Evolutionary conservation across 2,888 invertebrate species (phyloP).

Genomic region (Harpalus rufipes): DNA sequence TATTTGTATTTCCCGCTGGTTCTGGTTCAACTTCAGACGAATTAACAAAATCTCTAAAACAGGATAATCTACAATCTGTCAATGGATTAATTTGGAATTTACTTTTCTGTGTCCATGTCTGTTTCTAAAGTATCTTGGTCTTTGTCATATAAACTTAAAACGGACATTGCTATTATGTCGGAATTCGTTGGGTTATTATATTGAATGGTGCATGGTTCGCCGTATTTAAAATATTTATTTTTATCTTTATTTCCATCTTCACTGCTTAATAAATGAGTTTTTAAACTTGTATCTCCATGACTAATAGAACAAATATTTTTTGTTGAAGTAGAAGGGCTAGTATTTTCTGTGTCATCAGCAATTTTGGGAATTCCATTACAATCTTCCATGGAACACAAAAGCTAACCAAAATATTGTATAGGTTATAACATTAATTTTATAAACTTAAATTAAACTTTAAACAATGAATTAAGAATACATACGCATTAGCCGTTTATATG

Average conservation of each 20-base stretch:
- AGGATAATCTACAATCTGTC: no score
- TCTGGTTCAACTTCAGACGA: slow-evolving; percentile 57
- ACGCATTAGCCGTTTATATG: slow-evolving; percentile 1
- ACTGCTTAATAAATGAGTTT: slow-evolving; percentile 12
- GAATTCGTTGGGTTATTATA: slow-evolving; percentile 69
- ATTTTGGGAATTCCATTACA: slow-evolving; percentile 40
- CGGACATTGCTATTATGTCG: slow-evolving; percentile 79
- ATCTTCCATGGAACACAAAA: slow-evolving; percentile 47
- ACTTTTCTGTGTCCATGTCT: slow-evolving; percentile 82
- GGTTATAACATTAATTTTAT: slow-evolving; percentile 10
- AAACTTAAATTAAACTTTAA: not conserved
- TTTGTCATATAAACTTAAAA: slow-evolving; percentile 80
- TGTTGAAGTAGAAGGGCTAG: slow-evolving; percentile 51
- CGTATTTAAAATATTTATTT: slow-evolving; percentile 47
- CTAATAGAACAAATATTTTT: slow-evolving; percentile 40
- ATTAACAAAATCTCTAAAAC: slow-evolving; percentile 55
- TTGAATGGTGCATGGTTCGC: slow-evolving; percentile 57
- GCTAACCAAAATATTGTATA: not conserved
- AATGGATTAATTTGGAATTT: slow-evolving; percentile 54
- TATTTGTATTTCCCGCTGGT: slow-evolving; percentile 21
- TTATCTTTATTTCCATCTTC: slow-evolving; percentile 42
- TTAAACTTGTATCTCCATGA: slow-evolving; percentile 43
- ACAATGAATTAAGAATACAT: not conserved
- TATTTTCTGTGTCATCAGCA: slow-evolving; percentile 25
- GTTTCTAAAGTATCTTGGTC: slow-evolving; percentile 80